phyloP scores from a whole-genome alignment of 2,113 vertebrate genomes.

The Rafetus swinhoei region DNA sequence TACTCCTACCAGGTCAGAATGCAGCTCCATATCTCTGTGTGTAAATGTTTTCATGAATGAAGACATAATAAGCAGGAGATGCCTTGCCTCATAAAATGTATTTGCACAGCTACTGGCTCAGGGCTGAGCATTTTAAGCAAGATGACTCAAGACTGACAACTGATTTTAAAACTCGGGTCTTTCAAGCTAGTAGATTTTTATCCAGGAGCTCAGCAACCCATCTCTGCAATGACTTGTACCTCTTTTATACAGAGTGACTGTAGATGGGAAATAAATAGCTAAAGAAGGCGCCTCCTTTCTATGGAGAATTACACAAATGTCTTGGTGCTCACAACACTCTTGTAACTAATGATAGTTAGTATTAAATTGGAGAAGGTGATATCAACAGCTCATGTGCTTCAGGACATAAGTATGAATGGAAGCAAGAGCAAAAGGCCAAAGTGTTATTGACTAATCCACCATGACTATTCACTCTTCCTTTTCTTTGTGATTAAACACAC shows the following conservation, averaged over 20 bases:
- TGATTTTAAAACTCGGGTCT: conserved; percentile 53
- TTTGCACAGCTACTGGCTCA: conserved; percentile 14
- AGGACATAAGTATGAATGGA: conserved; percentile 46
- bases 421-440: conserved; percentile 47
- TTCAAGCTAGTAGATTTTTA: conserved; percentile 54
- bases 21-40: not conserved
- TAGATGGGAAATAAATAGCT: conserved; percentile 43
- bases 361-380: conserved; percentile 40
- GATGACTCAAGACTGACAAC: conserved; percentile 28
- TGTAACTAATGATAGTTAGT: conserved; percentile 55
- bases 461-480: conserved; percentile 3
- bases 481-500: conserved; percentile 66
- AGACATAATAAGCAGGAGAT: conserved; percentile 39
- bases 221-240: conserved; percentile 51
- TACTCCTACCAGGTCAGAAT: not conserved
- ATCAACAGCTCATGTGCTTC: conserved; percentile 41
- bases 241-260: conserved; percentile 11
- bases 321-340: conserved; percentile 11
- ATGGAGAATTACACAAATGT: conserved; percentile 36
- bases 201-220: conserved; percentile 44
- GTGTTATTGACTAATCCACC: not conserved
- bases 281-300: conserved; percentile 25
- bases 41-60: conserved; percentile 41
- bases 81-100: conserved; percentile 8
- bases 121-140: conserved; percentile 4